These are phyloP conservation scores for Babylonia areolata DNA, from an alignment of 1,140 invertebrate genomes.

Conservation along the genomic window DNA sequence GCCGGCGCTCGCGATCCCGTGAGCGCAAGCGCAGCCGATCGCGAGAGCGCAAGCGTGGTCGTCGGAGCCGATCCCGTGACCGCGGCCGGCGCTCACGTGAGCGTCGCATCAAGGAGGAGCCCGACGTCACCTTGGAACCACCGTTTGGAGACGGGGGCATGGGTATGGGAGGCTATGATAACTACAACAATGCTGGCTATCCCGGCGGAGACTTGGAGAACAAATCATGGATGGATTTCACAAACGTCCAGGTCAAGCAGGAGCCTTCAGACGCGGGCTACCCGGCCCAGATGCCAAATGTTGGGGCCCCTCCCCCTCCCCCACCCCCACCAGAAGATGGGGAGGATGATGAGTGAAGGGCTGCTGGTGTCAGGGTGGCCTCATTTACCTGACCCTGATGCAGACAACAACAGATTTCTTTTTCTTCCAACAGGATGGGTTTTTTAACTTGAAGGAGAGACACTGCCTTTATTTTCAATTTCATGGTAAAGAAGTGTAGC, in stretches of 20 bases:
- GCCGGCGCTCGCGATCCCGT: conserved; percentile 73
- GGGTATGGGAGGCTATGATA: neutral
- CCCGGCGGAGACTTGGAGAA: neutral
- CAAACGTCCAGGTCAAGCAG: conserved; percentile 21
- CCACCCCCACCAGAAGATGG: conserved; percentile 9
- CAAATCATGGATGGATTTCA: neutral
- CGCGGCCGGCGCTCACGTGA: conserved; percentile 61
- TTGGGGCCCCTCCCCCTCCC: neutral
- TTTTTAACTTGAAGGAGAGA: too few relatives aligned
- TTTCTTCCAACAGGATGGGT: too few relatives aligned
- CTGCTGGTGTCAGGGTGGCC: too few relatives aligned
- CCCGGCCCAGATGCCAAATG: neutral
- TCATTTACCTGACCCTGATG: too few relatives aligned
- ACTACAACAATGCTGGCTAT: neutral
- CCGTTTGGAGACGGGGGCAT: conserved; percentile 16
- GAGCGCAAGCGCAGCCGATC: conserved; percentile 78
- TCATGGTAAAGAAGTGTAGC: too few relatives aligned
- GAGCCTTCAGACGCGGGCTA: conserved; percentile 27
- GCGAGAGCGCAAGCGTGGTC: conserved; percentile 65
- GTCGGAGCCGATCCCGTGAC: conserved; percentile 74
- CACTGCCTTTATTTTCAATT: too few relatives aligned
- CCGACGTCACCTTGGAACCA: conserved; percentile 32
- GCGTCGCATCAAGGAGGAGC: conserved; percentile 48
- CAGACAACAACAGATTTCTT: too few relatives aligned
- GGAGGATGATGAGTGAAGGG: neutral